Percentiles rank a stretch among this genome's conserved stretches.
Conservation (phyloP, 2,113 vertebrate genomes). For the Helogale parvula region DNA sequence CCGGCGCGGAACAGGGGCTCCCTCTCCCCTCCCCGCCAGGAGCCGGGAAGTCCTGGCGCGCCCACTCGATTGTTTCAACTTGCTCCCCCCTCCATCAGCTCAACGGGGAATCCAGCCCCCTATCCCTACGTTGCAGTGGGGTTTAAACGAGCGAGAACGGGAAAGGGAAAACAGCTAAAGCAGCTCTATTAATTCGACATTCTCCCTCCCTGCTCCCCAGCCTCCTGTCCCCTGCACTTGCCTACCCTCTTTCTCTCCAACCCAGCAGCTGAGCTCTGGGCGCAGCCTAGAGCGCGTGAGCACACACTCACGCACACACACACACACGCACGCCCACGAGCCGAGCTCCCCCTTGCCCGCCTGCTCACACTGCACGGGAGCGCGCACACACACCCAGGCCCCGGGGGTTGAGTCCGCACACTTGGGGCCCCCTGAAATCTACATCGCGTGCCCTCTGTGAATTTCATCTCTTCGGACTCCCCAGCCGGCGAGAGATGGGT, state of each 20-base stretch:
- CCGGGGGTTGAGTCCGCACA: not conserved
- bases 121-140: not conserved
- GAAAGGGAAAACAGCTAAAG: not conserved
- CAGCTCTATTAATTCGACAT: not conserved
- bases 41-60: constrained; percentile 70
- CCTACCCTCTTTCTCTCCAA: not conserved
- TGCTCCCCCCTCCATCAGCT: constrained; percentile 34
- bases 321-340: not conserved
- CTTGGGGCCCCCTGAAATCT: not conserved
- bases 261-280: constrained; percentile 16
- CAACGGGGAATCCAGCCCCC: not conserved
- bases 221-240: not conserved
- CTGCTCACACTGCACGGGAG: not conserved
- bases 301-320: not conserved
- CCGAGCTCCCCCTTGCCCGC: not conserved
- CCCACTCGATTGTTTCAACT: constrained; percentile 72
- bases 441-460: not conserved
- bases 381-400: not conserved
- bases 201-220: too few relatives aligned
- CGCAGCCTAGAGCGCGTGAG: constrained; percentile 24
- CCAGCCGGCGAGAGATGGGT: not conserved
- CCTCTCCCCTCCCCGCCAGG: constrained; percentile 37
- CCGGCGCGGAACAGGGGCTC: constrained; percentile 46
- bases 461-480: not conserved
- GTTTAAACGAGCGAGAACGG: not conserved